phyloP scores from a whole-genome alignment of 1,140 invertebrate species.

The Popillia japonica region DNA sequence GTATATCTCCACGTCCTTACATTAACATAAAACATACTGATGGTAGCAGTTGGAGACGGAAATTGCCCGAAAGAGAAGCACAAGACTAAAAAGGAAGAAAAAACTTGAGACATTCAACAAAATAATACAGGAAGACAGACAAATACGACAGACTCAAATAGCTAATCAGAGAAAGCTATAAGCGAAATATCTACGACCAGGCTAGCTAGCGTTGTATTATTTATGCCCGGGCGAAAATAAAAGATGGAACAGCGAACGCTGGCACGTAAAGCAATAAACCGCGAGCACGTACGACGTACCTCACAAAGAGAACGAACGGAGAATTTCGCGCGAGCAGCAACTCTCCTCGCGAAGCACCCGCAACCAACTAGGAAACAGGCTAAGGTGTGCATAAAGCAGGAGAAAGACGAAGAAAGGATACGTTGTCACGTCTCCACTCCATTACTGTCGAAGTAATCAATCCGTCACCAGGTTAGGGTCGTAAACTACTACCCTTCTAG shows the following conservation, averaged over 20 bases:
- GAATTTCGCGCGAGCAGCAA: neutral
- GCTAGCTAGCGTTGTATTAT: neutral
- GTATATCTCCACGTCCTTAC: no score
- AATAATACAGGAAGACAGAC: neutral
- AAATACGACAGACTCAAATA: neutral
- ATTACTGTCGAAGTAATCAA: slow-evolving; percentile 39
- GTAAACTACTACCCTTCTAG: neutral
- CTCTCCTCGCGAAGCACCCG: no score
- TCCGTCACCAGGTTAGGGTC: slow-evolving; percentile 37
- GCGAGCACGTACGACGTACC: neutral
- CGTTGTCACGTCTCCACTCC: slow-evolving; percentile 26
- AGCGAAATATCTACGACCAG: neutral
- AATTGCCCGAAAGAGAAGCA: no score
- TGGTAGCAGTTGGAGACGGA: no score
- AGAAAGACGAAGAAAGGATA: neutral
- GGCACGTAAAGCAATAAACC: slow-evolving; percentile 28
- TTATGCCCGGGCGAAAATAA: slow-evolving; percentile 21
- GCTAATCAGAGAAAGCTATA: slow-evolving; percentile 4
- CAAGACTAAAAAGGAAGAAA: no score
- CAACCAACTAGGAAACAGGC: neutral
- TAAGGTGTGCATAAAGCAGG: neutral
- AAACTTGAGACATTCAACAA: neutral
- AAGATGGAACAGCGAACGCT: neutral
- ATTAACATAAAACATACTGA: no score
- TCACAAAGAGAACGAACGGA: neutral